Conservation (phyloP, 1,140 invertebrate genomes). For the Drosophila micromelanica region DNA sequence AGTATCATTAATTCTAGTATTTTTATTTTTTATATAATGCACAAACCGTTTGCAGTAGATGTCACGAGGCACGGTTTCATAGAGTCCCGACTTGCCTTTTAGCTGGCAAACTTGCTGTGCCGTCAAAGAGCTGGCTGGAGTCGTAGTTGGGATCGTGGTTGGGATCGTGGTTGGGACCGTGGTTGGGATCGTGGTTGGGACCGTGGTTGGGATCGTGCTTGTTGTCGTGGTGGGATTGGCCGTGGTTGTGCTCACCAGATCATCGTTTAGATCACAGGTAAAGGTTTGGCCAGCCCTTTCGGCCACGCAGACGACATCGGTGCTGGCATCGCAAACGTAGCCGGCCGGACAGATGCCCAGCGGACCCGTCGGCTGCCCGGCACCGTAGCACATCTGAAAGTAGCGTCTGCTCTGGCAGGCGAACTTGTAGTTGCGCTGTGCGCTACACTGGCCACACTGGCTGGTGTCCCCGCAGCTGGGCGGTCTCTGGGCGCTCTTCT, state of each 20-base stretch:
- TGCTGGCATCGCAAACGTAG: constrained; percentile 68
- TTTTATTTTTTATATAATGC: neutral
- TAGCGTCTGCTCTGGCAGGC: constrained; percentile 69
- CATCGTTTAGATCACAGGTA: constrained; percentile 70
- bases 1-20: too few species aligned
- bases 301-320: constrained; percentile 59
- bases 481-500: constrained; percentile 63
- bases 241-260: constrained; percentile 37
- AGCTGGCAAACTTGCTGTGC: constrained; percentile 49
- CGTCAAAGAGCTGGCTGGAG: constrained; percentile 8
- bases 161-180: neutral
- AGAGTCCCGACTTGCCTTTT: constrained; percentile 49
- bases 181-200: constrained; percentile 6
- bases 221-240: neutral
- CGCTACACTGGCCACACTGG: constrained; percentile 72
- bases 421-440: constrained; percentile 69
- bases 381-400: constrained; percentile 81
- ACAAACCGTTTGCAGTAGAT: constrained; percentile 65
- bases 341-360: constrained; percentile 65
- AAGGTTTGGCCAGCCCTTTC: constrained; percentile 5
- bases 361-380: constrained; percentile 55
- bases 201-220: constrained; percentile 1
- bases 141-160: neutral
- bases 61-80: constrained; percentile 56
- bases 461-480: constrained; percentile 74